phyloP scores from a whole-genome alignment of 2,113 vertebrate genomes.

The Riparia riparia region DNA sequence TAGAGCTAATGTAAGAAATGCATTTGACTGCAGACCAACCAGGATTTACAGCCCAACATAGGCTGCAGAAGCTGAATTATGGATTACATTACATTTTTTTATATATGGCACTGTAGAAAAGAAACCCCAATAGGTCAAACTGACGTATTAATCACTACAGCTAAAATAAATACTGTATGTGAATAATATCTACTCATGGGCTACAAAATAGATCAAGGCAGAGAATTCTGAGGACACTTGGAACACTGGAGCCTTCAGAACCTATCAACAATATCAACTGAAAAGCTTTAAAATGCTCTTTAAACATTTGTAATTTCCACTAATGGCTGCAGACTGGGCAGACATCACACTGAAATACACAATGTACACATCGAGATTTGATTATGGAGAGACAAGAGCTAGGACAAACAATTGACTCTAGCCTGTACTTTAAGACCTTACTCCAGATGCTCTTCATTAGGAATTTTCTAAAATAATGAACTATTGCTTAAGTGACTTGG shows the following conservation, averaged over 20 bases:
- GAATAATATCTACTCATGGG: neutral
- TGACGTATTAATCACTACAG: neutral
- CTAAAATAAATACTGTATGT: neutral
- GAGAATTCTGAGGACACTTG: neutral
- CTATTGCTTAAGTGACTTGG: conserved; percentile 5
- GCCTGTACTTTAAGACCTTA: neutral
- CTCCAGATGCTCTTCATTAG: conserved; percentile 5
- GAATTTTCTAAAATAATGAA: neutral
- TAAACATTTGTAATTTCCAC: neutral
- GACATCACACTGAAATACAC: neutral
- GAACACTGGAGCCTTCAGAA: neutral
- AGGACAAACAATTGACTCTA: neutral
- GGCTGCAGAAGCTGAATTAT: conserved; percentile 4
- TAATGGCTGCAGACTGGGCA: neutral
- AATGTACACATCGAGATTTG: neutral
- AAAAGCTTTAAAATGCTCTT: neutral
- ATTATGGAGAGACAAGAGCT: neutral
- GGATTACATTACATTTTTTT: neutral
- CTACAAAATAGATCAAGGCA: neutral
- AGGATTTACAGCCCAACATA: neutral
- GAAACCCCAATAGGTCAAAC: conserved; percentile 1
- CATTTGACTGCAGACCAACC: neutral
- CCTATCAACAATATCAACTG: neutral
- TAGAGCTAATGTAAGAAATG: neutral
- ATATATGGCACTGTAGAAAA: neutral